Evolutionary conservation across 2,888 invertebrate genomes (phyloP), one percentile per base, ranked within the genome.

Genomic region (Sinhomidia bicolor): DNA sequence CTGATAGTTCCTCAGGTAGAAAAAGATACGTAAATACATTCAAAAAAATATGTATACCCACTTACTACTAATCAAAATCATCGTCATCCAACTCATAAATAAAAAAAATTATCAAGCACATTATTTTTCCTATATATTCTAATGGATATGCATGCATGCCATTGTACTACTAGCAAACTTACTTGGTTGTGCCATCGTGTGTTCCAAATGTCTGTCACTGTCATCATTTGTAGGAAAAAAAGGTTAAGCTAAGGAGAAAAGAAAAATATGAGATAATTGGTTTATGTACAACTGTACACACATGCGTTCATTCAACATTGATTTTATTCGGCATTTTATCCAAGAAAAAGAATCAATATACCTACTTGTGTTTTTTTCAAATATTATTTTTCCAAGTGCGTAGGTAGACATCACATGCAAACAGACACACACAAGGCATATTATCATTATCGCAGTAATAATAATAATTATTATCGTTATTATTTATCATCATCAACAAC

Each of bases 1-100:
- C 94, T 79, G 94, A 94, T 81, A 90, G 90, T 79, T 91, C 91
- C 23, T 91, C 91, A 91, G 91, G 91, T 91, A 91, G 76, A 32
- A 29, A 12, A 29, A 1, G 68, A 36, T n/a, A 68, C 29, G 12
- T 14, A 12, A 12, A 12, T 47, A 7, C 12, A 47, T 12, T 12
- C 47, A 47, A 9, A 47, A n/a, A 65, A n/a, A n/a, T n/a, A n/a
- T n/a, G n/a, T n/a, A n/a, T n/a, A n/a, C n/a, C n/a, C n/a, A n/a
- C n/a, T n/a, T n/a, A n/a, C n/a, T n/a, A n/a, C n/a, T n/a, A n/a
- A n/a, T n/a, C n/a, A n/a, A n/a, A n/a, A n/a, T n/a, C n/a, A n/a
- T n/a, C n/a, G n/a, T n/a, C n/a, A n/a, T n/a, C n/a, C n/a, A n/a
- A n/a, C n/a, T n/a, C n/a, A n/a, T n/a, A n/a, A n/a, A n/a, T n/a